Percentiles rank a stretch among this genome's conserved stretches.
phyloP scores from a whole-genome alignment of 2,113 vertebrate genomes.

The Poeciliopsis prolifica region DNA sequence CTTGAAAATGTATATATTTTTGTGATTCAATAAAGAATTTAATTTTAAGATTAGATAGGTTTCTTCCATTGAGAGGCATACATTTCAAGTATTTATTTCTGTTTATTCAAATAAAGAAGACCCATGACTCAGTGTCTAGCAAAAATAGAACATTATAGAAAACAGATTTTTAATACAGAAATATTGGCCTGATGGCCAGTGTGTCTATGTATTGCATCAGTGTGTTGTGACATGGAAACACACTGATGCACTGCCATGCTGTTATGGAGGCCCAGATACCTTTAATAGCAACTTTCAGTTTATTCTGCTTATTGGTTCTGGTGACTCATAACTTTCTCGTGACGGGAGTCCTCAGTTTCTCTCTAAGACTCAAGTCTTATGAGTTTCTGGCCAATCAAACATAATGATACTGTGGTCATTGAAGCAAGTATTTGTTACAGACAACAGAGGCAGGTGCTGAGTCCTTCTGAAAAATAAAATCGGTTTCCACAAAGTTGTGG shows the following conservation, averaged over 20 bases:
- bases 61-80: background rate
- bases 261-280: background rate
- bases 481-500: no score
- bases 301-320: background rate
- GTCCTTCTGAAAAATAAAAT: no score
- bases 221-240: no score
- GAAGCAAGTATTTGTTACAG: background rate
- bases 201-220: no score
- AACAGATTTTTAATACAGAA: no score
- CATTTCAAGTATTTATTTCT: background rate
- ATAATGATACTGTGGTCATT: background rate
- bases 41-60: background rate
- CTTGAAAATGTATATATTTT: no score
- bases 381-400: background rate
- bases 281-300: background rate
- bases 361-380: background rate
- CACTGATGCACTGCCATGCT: no score
- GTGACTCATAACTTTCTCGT: background rate
- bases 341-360: background rate
- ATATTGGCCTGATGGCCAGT: no score
- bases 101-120: background rate
- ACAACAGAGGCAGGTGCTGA: no score
- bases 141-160: no score
- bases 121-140: no score
- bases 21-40: background rate